Evolutionary conservation across 2,113 vertebrate species (phyloP), one percentile per base, ranked within the genome.

Genomic region (Geothlypis trichas): DNA sequence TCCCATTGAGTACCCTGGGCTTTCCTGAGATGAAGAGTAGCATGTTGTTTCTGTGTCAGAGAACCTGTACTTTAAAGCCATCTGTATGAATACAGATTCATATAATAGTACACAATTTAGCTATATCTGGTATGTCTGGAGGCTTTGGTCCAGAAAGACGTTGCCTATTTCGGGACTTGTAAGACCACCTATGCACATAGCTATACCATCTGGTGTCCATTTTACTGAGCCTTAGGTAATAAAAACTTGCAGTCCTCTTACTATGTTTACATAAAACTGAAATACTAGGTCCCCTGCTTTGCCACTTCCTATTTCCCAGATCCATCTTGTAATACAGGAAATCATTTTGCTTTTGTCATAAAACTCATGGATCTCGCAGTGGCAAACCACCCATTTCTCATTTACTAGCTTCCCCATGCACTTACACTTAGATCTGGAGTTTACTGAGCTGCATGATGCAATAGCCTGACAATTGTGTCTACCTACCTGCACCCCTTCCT

Each of bases 401-500:
- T 5, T 81, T 69, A 16, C 7, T 27, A n/a, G 18, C 19, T 89
- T 91, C 17, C 9, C 26, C 39, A 1, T 44, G 46, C 18, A 13
- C 20, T 80, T 51, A 23, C 12, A 4, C 14, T 68, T 76, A 0
- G 1, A 37, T 72, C 20, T 44, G 41, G 19, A 69, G 17, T 86
- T 69, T n/a, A 46, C 22, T 62, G 28, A 77, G 28, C 72, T 33
- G 9, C 11, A 7, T 37, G 42, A 86, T 57, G 22, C n/a, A 58
- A 17, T 37, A 73, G 10, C 49, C 30, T 77, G 41, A 74, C 59
- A 77, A 57, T 15, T 24, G 3, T 76, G 28, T 68, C 30, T 41
- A 9, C 12, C 13, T 30, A 11, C 3, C 7, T 1, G 2, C 1
- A 2, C 3, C 3, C 0, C 9, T 27, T 28, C 51, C 21, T 74